phyloP scores from a whole-genome alignment of 1,140 invertebrate species.

The Gonatopus flavifemur region DNA sequence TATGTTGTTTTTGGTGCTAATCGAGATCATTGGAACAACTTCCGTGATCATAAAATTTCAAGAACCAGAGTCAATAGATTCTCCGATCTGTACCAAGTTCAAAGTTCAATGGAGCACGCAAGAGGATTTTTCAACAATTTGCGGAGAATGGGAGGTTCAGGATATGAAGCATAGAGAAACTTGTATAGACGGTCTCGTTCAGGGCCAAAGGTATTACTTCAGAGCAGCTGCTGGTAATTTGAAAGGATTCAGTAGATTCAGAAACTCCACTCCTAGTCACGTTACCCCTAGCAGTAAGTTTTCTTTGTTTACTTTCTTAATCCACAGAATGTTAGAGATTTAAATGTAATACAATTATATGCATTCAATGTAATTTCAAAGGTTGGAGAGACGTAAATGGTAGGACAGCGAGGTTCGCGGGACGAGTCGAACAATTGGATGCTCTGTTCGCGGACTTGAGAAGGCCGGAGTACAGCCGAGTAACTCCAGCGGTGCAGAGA shows the following conservation, averaged over 20 bases:
- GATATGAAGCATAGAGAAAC: constrained; percentile 65
- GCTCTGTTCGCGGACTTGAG: constrained; percentile 73
- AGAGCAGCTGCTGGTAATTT: constrained; percentile 84
- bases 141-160: constrained; percentile 76
- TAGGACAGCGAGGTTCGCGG: constrained; percentile 67
- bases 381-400: constrained; percentile 81
- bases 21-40: constrained; percentile 81
- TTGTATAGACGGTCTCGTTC: constrained; percentile 65
- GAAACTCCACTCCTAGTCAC: constrained; percentile 73
- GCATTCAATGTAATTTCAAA: too few species aligned
- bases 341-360: too few species aligned
- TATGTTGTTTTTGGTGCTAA: constrained; percentile 71
- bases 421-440: constrained; percentile 72
- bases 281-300: constrained; percentile 87
- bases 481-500: constrained; percentile 62
- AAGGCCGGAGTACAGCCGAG: constrained; percentile 64
- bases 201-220: constrained; percentile 85
- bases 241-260: constrained; percentile 84
- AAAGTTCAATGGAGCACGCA: constrained; percentile 88
- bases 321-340: background rate
- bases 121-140: constrained; percentile 77
- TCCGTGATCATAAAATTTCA: constrained; percentile 74
- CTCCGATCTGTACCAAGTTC: constrained; percentile 84
- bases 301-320: background rate
- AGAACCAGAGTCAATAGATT: constrained; percentile 68